Conservation (phyloP, 2,797 vertebrate species). For the Artibeus jamaicensis region DNA sequence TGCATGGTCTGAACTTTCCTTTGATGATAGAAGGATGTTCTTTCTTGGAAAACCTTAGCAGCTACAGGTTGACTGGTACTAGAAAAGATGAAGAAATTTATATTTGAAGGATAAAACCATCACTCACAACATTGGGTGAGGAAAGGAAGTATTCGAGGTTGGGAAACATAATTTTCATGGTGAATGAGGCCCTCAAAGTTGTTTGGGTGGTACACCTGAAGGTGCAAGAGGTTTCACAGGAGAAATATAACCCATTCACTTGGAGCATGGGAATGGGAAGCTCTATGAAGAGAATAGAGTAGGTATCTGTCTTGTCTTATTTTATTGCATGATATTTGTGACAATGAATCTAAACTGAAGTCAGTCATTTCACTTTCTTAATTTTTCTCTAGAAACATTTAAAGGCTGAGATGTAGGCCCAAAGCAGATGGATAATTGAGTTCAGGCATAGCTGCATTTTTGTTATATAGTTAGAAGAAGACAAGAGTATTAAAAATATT, state of each 20-base stretch:
- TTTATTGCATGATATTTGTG: not conserved
- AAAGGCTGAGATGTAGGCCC: not conserved
- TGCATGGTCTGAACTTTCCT: not conserved
- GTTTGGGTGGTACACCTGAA: not conserved
- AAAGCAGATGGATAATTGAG: not conserved
- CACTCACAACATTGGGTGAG: not conserved
- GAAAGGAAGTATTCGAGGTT: not conserved
- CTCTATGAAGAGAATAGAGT: not conserved
- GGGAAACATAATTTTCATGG: not conserved
- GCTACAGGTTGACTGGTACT: not conserved
- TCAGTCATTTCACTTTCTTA: not conserved
- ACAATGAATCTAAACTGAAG: not conserved
- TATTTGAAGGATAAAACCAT: not conserved
- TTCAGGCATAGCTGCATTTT: not conserved
- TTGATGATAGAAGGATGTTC: not conserved
- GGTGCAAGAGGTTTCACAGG: not conserved
- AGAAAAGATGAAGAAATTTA: not conserved
- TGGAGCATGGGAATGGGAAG: not conserved
- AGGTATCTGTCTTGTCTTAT: not conserved
- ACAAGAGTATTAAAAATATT: not conserved
- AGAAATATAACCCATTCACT: not conserved
- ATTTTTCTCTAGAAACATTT: not conserved
- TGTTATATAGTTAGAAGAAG: not conserved
- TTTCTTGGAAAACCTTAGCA: not conserved
- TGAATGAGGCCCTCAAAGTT: not conserved